phyloP scores from a whole-genome alignment of 23 tunicate species.

The Botrylloides violaceus region DNA sequence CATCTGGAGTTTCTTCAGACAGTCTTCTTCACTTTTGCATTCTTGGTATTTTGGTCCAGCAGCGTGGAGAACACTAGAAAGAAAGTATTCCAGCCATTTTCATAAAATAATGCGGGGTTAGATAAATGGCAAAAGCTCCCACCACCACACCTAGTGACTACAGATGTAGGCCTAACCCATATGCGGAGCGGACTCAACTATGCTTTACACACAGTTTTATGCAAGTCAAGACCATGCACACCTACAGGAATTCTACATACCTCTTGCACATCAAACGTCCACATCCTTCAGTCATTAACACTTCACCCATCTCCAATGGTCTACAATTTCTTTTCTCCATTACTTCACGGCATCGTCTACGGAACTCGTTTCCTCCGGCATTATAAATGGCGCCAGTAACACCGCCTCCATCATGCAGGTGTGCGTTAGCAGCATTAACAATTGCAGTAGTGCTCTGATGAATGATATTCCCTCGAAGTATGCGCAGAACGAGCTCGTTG shows the following conservation, averaged over 20 bases:
- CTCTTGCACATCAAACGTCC: neutral
- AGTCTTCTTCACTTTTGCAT: neutral
- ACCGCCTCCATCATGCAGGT: neutral
- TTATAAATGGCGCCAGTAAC: neutral
- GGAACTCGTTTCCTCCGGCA: neutral
- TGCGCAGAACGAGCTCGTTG: neutral
- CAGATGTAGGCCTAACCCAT: too few relatives aligned
- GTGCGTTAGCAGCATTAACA: neutral
- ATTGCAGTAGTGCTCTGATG: neutral
- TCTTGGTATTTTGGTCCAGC: neutral
- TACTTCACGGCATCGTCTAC: neutral
- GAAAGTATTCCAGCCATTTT: too few relatives aligned
- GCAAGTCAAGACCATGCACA: too few relatives aligned
- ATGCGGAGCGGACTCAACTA: too few relatives aligned
- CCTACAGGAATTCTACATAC: too few relatives aligned
- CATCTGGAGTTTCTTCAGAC: neutral
- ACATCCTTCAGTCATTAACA: neutral
- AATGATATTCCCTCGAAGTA: neutral
- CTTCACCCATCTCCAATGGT: neutral
- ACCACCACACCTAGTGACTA: too few relatives aligned
- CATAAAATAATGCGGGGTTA: too few relatives aligned
- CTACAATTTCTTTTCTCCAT: neutral
- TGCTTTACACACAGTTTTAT: too few relatives aligned
- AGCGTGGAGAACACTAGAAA: neutral
- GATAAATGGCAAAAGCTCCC: too few relatives aligned